Base-by-base conservation (phyloP, 2,797 vertebrate genomes). In the Yasuhikotakia modesta region DNA sequence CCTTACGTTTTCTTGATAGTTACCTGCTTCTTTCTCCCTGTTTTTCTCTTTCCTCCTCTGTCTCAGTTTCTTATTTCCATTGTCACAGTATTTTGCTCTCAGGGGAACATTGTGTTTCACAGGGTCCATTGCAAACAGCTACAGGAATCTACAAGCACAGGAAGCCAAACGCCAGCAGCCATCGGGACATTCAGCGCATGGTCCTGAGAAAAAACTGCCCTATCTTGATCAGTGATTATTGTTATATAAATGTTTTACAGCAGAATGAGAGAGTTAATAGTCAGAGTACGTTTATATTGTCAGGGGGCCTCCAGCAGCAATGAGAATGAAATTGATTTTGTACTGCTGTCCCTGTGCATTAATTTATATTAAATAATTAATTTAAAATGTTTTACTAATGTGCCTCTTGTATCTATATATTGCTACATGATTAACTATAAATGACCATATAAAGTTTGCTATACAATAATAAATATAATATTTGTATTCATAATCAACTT, bases 181-280 rank as follows among this genome's bases (percentile, higher is more conserved):
- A 65, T 60, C 84, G 6, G 72, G 61, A 5, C 80, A 83, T 8
- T 30, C 58, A 7, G 89, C 86, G 84, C 86, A 85, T 1, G 88
- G 88, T 64, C 87, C 87, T 0, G 84, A 84, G 67, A 90, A 90
- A 68, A 88, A 75, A 50, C 82, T 90, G n/a, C 89, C 89, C 45
- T 91, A 89, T 73, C 88, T 89, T 30, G 91, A 92, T 79, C 88
- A 93, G 75, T 92, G 79, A 83, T 27, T n/a, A 10, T 65, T 73
- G 35, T 22, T 13, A 52, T 65, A 46, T 14, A 19, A 55, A 55
- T 39, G 50, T 19, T 19, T 66, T 1, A 27, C 53, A 43, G 19
- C 39, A n/a, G 35, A 66, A 11, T 24, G 53, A 24, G 53, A 57
- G 10, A 57, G 22, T 22, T 24, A 17, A 0, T 16, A 22, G 45